These are phyloP conservation scores for Acrobasis repandana DNA, from an alignment of 2,888 invertebrate species.

Conservation along the genomic window DNA sequence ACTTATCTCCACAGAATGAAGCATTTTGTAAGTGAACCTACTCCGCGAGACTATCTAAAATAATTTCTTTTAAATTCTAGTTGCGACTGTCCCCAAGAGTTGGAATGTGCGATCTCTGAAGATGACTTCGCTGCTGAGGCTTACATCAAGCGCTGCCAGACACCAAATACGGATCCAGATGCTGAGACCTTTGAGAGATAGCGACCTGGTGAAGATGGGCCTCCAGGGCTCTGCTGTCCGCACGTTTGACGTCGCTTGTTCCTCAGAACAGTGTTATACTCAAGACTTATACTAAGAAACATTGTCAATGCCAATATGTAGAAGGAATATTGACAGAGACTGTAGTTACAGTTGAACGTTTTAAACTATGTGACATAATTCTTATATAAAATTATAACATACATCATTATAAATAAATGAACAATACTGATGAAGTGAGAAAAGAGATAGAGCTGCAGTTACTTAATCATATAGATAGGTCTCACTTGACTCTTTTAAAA, in stretches of 20 bases:
- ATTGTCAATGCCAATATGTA: neutral
- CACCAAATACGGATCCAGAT: slow-evolving; percentile 9
- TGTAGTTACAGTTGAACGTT: neutral
- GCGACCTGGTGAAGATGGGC: slow-evolving; percentile 25
- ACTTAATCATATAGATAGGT: no score
- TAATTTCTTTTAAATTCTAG: slow-evolving; percentile 38
- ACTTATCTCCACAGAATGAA: no score
- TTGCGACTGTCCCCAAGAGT: slow-evolving; percentile 43
- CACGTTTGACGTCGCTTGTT: slow-evolving; percentile 26
- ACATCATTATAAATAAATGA: no score
- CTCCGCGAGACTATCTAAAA: no score
- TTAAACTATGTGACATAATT: no score
- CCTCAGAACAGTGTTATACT: slow-evolving; percentile 2
- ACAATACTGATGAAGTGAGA: no score
- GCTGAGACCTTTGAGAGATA: slow-evolving; percentile 34
- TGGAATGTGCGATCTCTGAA: slow-evolving; percentile 37
- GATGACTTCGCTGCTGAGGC: slow-evolving; percentile 35
- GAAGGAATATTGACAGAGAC: neutral
- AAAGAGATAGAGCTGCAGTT: no score
- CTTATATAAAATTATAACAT: no score
- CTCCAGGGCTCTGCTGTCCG: slow-evolving; percentile 1
- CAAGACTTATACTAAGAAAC: slow-evolving; percentile 7
- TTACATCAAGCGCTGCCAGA: slow-evolving; percentile 43
- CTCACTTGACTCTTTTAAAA: no score
- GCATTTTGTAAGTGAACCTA: no score